Base-by-base conservation (phyloP, 2,888 invertebrate species). In the Ctenicera cuprea region DNA sequence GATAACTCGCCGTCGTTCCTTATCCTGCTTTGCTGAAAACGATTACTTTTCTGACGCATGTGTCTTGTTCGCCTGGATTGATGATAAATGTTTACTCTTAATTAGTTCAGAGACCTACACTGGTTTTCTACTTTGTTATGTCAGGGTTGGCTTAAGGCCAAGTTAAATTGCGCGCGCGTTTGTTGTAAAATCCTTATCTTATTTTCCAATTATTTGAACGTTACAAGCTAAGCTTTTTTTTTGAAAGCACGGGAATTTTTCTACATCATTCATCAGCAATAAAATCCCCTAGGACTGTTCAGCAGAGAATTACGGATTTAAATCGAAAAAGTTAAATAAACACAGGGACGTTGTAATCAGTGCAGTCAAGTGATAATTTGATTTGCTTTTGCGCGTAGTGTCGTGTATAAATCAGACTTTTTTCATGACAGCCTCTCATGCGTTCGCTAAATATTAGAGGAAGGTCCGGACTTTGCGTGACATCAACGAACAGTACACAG, bases 251-350 rank as follows among this genome's bases (percentile, higher is more conserved):
- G 2, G 59, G 57, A 33, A 22, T 50, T 54, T 54, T 30, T 2
- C 11, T 33, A 14, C 30, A n/a, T 54, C 22, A 26, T 30, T 62
- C 62, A 45, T 20, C 45, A 62, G 62, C 26, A 59, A 14, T 41
- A 22, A 30, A 62, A 45, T 62, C 62, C 62, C 62, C 14, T 16
- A 62, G 62, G 62, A 62, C 12, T 26, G 26, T 45, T 45, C 62
- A 62, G 62, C 26, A 45, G 59, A 45, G 45, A 62, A 43, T 43
- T 59, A 57, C 37, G 30, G 50, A 67, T 67, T 67, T 67, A 67
- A 59, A 63, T 63, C 45, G 62, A 70, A 70, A 43, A 70, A 69
- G 69, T 52, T 70, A 63, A 52, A 70, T 54, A 70, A 70, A 70
- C 62, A 68, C 11, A 16, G 70, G 37, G 61, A 62, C 30, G 62